Conservation (phyloP, 2,113 vertebrate species). For the Hippocampus abdominalis region DNA sequence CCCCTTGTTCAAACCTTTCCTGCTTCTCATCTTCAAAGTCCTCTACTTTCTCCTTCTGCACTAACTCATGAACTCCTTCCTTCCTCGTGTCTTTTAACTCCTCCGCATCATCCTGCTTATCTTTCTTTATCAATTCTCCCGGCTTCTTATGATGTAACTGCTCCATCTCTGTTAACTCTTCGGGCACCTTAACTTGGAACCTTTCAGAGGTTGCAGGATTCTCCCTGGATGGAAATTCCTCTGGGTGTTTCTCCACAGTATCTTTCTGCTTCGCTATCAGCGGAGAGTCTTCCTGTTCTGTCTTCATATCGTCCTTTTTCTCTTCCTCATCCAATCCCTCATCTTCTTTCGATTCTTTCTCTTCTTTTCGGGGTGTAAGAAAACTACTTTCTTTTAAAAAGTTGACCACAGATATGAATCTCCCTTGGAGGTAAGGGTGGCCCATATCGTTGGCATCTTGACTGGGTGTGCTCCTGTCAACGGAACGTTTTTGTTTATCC, state of each 20-base stretch:
- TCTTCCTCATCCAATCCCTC: not conserved
- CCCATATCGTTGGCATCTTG: constrained; percentile 5
- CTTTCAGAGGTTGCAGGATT: not conserved
- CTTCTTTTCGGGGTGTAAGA: not conserved
- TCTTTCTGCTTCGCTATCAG: not conserved
- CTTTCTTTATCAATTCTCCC: not conserved
- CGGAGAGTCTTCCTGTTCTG: not conserved
- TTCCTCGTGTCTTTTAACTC: not conserved
- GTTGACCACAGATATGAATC: not conserved
- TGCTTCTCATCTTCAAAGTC: not conserved
- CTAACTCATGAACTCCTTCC: not conserved
- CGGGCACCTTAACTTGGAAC: not conserved
- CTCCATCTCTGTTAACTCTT: not conserved
- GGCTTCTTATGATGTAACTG: not conserved
- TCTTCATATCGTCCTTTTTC: not conserved
- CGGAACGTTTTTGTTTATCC: not conserved
- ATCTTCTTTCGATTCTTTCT: not conserved
- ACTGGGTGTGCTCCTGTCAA: not conserved
- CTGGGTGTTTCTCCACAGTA: not conserved
- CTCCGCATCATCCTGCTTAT: not conserved
- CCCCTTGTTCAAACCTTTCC: too few species aligned
- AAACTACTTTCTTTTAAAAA: constrained; percentile 3
- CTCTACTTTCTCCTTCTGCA: not conserved
- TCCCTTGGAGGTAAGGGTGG: not conserved
- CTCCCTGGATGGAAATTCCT: not conserved